Evolutionary conservation across 1,140 invertebrate genomes (phyloP).

Genomic region (Trinorchestia longiramus): DNA sequence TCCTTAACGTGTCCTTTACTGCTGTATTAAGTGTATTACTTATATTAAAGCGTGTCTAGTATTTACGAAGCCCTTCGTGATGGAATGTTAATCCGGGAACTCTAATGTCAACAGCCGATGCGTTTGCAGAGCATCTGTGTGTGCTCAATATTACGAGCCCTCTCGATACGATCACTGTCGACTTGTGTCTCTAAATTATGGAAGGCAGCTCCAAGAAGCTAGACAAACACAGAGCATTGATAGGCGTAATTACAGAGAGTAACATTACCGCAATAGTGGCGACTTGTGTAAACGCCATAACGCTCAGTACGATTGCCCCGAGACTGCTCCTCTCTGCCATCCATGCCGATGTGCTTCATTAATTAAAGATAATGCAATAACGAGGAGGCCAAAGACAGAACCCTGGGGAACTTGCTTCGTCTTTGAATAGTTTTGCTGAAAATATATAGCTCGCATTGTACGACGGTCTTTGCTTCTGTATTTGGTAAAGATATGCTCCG

Average conservation of each 20-base stretch:
- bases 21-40: conserved; percentile 27
- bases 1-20: not conserved
- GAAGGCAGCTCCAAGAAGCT: conserved; percentile 9
- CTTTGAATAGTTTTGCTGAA: not conserved
- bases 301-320: conserved; percentile 23
- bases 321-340: not conserved
- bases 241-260: conserved; percentile 50
- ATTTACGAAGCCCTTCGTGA: not conserved
- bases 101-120: conserved; percentile 43
- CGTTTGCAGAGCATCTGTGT: conserved; percentile 26
- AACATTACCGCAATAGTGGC: conserved; percentile 38
- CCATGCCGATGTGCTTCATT: not conserved
- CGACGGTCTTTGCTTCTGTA: not conserved
- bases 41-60: not conserved
- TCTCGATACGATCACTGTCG: conserved; percentile 49
- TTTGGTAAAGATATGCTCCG: not conserved
- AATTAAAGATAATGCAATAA: conserved; percentile 3
- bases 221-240: conserved; percentile 41
- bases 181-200: conserved; percentile 53
- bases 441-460: not conserved
- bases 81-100: conserved; percentile 27
- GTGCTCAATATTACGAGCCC: conserved; percentile 12
- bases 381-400: not conserved
- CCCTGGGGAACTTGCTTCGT: not conserved
- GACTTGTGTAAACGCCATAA: conserved; percentile 11